Conservation (phyloP, 2,113 vertebrate genomes). For the Melanostigma gelatinosum region DNA sequence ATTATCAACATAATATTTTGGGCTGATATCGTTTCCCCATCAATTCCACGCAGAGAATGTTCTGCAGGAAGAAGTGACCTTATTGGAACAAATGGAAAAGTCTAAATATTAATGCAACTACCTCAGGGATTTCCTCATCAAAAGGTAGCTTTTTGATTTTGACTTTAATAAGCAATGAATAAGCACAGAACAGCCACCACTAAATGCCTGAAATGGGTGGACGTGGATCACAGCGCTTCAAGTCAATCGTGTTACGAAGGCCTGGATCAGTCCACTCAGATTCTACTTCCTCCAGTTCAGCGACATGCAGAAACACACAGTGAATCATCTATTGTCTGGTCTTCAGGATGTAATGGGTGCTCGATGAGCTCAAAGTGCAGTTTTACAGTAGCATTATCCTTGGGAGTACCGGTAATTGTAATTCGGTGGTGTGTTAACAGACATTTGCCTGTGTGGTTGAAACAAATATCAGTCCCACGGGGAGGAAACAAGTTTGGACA, state of each 20-base stretch:
- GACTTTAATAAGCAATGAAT: background rate
- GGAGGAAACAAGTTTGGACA: background rate
- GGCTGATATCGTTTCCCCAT: background rate
- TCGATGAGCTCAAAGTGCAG: no score
- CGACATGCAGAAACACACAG: background rate
- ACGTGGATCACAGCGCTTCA: background rate
- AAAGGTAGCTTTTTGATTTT: background rate
- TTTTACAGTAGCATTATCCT: background rate
- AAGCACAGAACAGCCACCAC: background rate
- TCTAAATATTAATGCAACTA: background rate
- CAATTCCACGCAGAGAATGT: background rate
- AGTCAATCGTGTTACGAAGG: background rate
- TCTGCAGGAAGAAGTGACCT: background rate
- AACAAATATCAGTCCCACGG: background rate
- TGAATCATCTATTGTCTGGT: no score
- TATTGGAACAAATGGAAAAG: background rate
- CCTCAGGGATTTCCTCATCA: background rate
- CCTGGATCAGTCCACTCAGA: background rate
- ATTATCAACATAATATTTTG: background rate
- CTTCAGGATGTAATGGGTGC: background rate
- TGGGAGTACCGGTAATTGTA: background rate
- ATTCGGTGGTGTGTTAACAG: background rate
- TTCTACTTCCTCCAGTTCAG: conserved; percentile 13
- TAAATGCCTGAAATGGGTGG: background rate
- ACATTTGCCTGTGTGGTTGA: background rate